Evolutionary conservation across 2,888 invertebrate genomes (phyloP).

Genomic region (Neria commutata): DNA sequence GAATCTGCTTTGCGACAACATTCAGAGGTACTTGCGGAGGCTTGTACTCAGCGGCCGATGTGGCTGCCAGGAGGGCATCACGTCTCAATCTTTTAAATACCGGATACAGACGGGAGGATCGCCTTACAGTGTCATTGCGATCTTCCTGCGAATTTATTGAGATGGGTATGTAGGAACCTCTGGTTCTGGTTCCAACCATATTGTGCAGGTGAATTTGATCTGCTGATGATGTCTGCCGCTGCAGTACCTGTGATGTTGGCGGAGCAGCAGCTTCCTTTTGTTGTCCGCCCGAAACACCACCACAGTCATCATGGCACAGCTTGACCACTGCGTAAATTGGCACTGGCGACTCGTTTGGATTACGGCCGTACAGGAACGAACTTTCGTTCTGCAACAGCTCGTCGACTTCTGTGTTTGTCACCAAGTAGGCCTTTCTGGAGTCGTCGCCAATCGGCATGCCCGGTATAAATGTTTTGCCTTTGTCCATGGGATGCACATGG

Average conservation of each 20-base stretch:
- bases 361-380: constrained; percentile 68
- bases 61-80: constrained; percentile 21
- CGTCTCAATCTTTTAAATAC: constrained; percentile 49
- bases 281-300: not conserved
- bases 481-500: constrained; percentile 64
- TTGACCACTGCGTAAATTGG: constrained; percentile 69
- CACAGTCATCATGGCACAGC: constrained; percentile 55
- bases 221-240: constrained; percentile 11
- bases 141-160: constrained; percentile 53
- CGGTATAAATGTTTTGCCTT: constrained; percentile 42
- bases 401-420: constrained; percentile 63
- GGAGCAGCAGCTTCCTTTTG: not conserved
- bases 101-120: constrained; percentile 55
- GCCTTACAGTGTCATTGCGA: constrained; percentile 44
- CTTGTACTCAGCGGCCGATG: not conserved
- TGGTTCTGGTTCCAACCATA: constrained; percentile 39
- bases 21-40: not conserved
- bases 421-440: constrained; percentile 63
- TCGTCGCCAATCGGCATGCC: constrained; percentile 51
- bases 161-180: constrained; percentile 56
- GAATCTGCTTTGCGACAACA: constrained; percentile 25
- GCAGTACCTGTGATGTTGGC: not conserved
- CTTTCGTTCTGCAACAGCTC: constrained; percentile 56
- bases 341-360: constrained; percentile 65
- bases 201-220: too few species aligned